These are phyloP conservation scores for Phoeniculus purpureus DNA, from an alignment of 2,797 vertebrate genomes.

Conservation along the genomic window DNA sequence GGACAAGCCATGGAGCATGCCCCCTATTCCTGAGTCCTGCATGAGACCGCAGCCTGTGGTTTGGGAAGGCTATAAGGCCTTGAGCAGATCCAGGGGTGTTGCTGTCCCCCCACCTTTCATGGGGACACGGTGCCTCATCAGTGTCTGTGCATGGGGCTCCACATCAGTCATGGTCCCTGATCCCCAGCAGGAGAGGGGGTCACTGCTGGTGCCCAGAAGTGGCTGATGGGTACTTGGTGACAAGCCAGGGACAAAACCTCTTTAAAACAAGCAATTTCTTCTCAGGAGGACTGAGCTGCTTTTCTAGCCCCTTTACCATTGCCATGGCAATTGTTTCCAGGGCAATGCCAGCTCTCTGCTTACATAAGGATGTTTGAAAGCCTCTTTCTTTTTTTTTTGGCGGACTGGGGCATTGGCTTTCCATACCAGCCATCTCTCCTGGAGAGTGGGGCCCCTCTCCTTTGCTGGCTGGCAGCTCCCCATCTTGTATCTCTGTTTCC, in stretches of 20 bases:
- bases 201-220: background rate
- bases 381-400: constrained; percentile 17
- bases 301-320: constrained; percentile 64
- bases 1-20: background rate
- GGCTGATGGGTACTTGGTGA: background rate
- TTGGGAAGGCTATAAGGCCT: background rate
- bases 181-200: background rate
- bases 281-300: constrained; percentile 40
- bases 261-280: constrained; percentile 58
- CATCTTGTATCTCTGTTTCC: rapidly evolving
- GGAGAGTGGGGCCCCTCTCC: background rate
- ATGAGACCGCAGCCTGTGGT: background rate
- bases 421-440: background rate
- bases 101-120: background rate
- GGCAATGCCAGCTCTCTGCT: constrained; percentile 52
- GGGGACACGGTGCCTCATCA: rapidly evolving
- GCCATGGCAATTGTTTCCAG: constrained; percentile 70
- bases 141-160: background rate
- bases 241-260: background rate
- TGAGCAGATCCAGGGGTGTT: rapidly evolving
- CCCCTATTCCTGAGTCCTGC: rapidly evolving
- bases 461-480: background rate
- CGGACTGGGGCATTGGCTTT: background rate
- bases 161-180: rapidly evolving
- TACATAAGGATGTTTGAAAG: constrained; percentile 60